phyloP scores from a whole-genome alignment of 2,888 invertebrate genomes.

The Plusia festucae region DNA sequence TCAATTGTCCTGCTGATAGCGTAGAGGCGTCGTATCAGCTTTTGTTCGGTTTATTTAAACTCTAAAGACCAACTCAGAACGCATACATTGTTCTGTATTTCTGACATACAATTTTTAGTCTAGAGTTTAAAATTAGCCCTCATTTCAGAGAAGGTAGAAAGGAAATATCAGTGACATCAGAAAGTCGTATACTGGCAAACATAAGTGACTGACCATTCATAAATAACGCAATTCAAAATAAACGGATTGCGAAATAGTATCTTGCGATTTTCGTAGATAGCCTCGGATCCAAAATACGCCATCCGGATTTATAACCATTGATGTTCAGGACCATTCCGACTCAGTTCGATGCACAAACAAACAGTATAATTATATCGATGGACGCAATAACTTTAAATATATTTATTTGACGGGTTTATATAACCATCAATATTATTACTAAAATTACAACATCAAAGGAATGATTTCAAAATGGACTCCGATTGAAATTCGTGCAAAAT shows the following conservation, averaged over 20 bases:
- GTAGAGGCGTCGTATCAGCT: not conserved
- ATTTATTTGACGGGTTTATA: slow-evolving; percentile 70
- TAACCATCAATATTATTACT: slow-evolving; percentile 78
- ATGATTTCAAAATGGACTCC: slow-evolving; percentile 52
- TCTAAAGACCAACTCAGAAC: not conserved
- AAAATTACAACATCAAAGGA: slow-evolving; percentile 77
- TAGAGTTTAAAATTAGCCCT: not conserved
- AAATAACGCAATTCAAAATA: slow-evolving; percentile 28
- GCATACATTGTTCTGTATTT: not conserved
- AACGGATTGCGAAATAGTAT: slow-evolving; percentile 14
- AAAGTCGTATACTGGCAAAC: not conserved
- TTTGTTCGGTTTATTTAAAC: not conserved
- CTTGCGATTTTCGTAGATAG: slow-evolving; percentile 26
- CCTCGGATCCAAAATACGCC: slow-evolving; percentile 29
- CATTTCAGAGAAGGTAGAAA: not conserved
- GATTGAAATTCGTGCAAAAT: slow-evolving; percentile 46
- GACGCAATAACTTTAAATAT: slow-evolving; percentile 65
- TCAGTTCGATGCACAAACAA: slow-evolving; percentile 69
- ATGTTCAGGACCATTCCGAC: slow-evolving; percentile 51
- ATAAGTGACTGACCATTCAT: slow-evolving; percentile 8
- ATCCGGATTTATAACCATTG: slow-evolving; percentile 56
- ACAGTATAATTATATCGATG: slow-evolving; percentile 74
- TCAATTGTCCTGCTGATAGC: slow-evolving; percentile 1
- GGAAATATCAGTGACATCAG: not conserved
- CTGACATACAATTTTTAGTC: too few relatives aligned